A percentile compares a stretch with the other conserved stretches of the same genome.
These are phyloP conservation scores for Taurulus bubalis DNA, from an alignment of 2,113 vertebrate species.

Conservation along the genomic window DNA sequence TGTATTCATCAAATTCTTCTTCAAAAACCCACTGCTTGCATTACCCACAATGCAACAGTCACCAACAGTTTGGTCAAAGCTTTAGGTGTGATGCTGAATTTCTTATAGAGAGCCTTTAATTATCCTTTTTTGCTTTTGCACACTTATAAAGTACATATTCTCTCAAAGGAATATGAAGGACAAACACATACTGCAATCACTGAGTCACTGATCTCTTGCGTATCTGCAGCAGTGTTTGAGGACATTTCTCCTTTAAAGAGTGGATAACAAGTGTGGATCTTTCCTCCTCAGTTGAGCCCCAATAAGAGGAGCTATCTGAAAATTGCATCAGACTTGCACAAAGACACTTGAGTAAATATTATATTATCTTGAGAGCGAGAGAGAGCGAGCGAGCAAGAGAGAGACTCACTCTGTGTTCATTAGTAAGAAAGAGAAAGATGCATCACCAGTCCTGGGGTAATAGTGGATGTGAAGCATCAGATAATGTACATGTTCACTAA, in stretches of 20 bases:
- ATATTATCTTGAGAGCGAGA: slow-evolving; percentile 1
- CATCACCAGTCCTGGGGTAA: slow-evolving; percentile 9
- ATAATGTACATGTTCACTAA: neutral
- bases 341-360: neutral
- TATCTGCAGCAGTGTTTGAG: neutral
- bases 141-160: neutral
- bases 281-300: neutral
- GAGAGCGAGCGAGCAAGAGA: too few species aligned
- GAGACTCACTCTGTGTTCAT: slow-evolving; percentile 10
- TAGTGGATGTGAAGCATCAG: slow-evolving; percentile 7
- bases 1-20: neutral
- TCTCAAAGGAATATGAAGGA: neutral
- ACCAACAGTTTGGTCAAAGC: neutral
- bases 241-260: slow-evolving; percentile 22
- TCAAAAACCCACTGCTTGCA: neutral
- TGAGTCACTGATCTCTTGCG: slow-evolving; percentile 29
- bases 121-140: neutral
- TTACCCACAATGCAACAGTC: neutral
- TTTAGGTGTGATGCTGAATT: neutral
- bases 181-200: slow-evolving; percentile 20
- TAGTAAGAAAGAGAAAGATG: slow-evolving; percentile 13
- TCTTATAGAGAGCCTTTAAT: neutral
- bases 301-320: neutral
- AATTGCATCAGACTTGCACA: slow-evolving; percentile 22
- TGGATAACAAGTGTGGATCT: slow-evolving; percentile 15